These are phyloP conservation scores for Crotalus helleri DNA, from an alignment of 2,113 vertebrate genomes.

Conservation along the genomic window DNA sequence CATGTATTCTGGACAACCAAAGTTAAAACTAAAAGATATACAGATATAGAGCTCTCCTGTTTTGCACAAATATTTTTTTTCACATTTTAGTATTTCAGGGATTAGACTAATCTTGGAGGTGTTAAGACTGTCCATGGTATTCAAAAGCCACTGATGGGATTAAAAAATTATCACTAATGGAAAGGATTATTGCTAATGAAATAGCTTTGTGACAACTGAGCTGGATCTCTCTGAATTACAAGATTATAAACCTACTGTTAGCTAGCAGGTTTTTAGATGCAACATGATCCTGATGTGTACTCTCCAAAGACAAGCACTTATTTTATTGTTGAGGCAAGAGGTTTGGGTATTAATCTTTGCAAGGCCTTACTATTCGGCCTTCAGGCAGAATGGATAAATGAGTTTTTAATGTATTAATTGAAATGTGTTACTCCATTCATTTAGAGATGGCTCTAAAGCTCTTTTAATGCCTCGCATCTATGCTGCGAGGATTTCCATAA, in stretches of 20 bases:
- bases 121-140: not conserved
- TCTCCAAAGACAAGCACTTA: not conserved
- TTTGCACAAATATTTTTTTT: not conserved
- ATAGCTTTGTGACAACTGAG: not conserved
- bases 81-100: not conserved
- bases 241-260: too few species aligned
- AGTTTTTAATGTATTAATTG: slow-evolving; percentile 21
- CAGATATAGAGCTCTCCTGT: not conserved
- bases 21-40: not conserved
- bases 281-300: not conserved
- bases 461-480: slow-evolving; percentile 5
- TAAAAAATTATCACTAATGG: not conserved
- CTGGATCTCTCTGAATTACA: not conserved
- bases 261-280: not conserved
- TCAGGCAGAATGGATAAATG: not conserved
- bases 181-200: not conserved
- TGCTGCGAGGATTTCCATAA: not conserved
- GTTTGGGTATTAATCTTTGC: not conserved
- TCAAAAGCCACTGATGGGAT: not conserved
- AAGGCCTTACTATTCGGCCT: not conserved
- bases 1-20: not conserved
- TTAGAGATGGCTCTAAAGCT: slow-evolving; percentile 13
- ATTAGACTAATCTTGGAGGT: not conserved
- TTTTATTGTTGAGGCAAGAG: not conserved
- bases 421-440: slow-evolving; percentile 19